Evolutionary conservation across 2,113 vertebrate genomes (phyloP).

Genomic region (Thymallus thymallus): DNA sequence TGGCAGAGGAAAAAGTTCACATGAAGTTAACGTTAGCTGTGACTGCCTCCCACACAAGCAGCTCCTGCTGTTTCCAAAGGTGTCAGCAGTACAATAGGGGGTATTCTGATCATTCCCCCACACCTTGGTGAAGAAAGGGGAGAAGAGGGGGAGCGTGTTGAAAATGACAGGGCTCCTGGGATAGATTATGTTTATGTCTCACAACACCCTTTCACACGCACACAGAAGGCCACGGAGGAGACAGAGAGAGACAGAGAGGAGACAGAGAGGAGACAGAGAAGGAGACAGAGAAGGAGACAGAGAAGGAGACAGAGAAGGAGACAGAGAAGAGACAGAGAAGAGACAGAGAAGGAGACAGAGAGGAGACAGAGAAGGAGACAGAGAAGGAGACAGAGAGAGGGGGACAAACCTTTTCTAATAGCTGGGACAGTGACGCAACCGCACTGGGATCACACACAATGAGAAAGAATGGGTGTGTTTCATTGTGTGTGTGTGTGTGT

Average conservation of each 20-base stretch:
- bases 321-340: too few species aligned
- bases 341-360: not conserved
- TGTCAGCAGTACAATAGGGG: not conserved
- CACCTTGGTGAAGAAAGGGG: not conserved
- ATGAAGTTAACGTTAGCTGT: not conserved
- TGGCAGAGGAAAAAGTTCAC: not conserved
- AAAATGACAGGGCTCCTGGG: not conserved
- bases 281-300: too few species aligned
- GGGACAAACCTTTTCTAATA: not conserved
- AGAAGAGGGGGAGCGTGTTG: not conserved
- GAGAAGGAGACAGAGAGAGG: not conserved
- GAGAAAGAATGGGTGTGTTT: not conserved
- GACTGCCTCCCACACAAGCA: not conserved
- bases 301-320: too few species aligned
- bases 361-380: not conserved
- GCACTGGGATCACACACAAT: not conserved
- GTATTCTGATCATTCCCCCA: constrained; percentile 9
- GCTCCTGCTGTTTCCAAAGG: not conserved
- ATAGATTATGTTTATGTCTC: constrained; percentile 12
- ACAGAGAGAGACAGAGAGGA: not conserved
- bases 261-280: not conserved
- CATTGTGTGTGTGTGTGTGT: not conserved
- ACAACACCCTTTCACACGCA: constrained; percentile 5
- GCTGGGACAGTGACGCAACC: not conserved
- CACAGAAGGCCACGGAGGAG: not conserved